A percentile compares a stretch with the other conserved stretches of the same genome.
phyloP scores from a whole-genome alignment of 1,140 invertebrate species.

The Phocides pigmalion region DNA sequence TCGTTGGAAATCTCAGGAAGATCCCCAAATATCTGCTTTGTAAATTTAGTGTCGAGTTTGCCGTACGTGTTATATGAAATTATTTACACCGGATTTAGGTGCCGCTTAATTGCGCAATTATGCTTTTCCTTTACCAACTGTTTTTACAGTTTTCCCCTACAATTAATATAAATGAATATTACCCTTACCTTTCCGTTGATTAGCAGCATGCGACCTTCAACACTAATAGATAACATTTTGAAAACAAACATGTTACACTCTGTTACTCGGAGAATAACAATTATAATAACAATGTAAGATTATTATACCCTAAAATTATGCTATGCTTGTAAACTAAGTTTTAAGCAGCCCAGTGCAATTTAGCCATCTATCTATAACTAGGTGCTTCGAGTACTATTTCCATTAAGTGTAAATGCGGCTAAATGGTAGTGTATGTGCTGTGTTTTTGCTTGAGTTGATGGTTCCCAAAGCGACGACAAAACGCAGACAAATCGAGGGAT shows the following conservation, averaged over 20 bases:
- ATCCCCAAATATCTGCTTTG: constrained; percentile 26
- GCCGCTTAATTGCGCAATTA: constrained; percentile 13
- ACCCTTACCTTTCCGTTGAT: not conserved
- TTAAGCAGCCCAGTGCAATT: constrained; percentile 56
- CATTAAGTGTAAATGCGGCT: constrained; percentile 55
- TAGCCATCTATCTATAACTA: constrained; percentile 57
- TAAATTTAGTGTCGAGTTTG: constrained; percentile 33
- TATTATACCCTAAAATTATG: not conserved
- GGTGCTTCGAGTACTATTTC: constrained; percentile 65
- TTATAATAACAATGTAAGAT: not conserved
- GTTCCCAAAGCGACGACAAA: constrained; percentile 69
- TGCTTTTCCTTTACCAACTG: not conserved
- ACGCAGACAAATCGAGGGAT: constrained; percentile 23
- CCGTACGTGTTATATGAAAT: constrained; percentile 4
- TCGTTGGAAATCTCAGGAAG: constrained; percentile 23
- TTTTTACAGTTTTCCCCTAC: not conserved
- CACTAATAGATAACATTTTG: not conserved
- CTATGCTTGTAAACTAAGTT: not conserved
- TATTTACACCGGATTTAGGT: constrained; percentile 4
- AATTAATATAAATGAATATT: constrained; percentile 6
- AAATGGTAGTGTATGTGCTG: constrained; percentile 77
- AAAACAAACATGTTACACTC: not conserved
- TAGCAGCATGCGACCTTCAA: not conserved
- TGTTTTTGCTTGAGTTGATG: constrained; percentile 72
- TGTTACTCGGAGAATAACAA: too few relatives aligned